Percentiles rank a stretch among this genome's conserved stretches.
These are phyloP conservation scores for Stichopus horrens DNA, from an alignment of 53 echinoderm and acorn worm genomes.

Conservation along the genomic window DNA sequence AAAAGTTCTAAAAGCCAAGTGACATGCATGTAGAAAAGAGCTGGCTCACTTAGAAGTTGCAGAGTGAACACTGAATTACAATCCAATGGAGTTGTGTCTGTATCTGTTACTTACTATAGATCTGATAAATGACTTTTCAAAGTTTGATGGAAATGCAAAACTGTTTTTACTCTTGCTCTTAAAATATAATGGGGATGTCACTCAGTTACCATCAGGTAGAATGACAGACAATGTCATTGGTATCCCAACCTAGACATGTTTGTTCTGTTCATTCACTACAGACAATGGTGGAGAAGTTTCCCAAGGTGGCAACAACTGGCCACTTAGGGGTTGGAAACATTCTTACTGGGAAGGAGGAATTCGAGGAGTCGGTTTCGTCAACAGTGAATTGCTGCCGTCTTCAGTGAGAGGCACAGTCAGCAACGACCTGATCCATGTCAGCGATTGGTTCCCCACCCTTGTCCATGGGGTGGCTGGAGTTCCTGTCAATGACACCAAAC, in stretches of 20 bases:
- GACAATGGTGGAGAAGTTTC: constrained; percentile 68
- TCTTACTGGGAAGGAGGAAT: constrained; percentile 77
- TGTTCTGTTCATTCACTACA: constrained; percentile 16
- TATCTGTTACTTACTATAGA: background rate
- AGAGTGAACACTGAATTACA: no score
- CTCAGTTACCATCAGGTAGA: no score
- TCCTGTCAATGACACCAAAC: constrained; percentile 48
- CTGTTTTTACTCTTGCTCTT: no score
- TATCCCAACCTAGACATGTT: no score
- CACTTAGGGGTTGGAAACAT: constrained; percentile 65
- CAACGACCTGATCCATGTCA: constrained; percentile 75
- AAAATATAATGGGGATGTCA: no score
- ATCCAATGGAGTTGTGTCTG: background rate
- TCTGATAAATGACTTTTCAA: no score
- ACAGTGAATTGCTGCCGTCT: constrained; percentile 64
- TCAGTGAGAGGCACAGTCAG: constrained; percentile 68
- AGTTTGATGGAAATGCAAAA: no score
- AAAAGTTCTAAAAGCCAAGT: no score
- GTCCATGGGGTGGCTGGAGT: constrained; percentile 77
- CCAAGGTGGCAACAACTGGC: constrained; percentile 74
- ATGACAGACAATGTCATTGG: background rate
- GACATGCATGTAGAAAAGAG: no score
- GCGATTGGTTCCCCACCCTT: constrained; percentile 90
- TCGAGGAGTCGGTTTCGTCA: constrained; percentile 68
- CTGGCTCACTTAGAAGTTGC: no score